Base-by-base conservation (phyloP, 35 echinoderm and acorn worm species). In the Lytechinus variegatus region DNA sequence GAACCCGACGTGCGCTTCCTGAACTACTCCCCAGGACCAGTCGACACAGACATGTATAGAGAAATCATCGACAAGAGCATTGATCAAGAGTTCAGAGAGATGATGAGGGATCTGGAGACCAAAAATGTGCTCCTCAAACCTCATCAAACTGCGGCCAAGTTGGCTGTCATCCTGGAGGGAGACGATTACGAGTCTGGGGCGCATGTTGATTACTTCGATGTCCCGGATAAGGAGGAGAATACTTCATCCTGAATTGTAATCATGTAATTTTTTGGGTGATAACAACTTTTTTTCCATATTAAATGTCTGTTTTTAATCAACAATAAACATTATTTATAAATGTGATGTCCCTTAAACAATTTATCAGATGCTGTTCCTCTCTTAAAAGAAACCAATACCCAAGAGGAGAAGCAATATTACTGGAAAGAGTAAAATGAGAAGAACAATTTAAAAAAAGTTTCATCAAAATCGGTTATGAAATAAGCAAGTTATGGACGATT, bases 1-100 rank as follows among this genome's bases (percentile, higher is more conserved):
- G 93, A 97, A 93, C 97, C 97, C 16, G 97, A 97, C 52, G 95
- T 95, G 2, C 92, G 97, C 16, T 54, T 97, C 21, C 52, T 97
- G 9, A 97, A 94, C 94, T 97, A 94, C 89, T 29, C 96, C 10
- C 97, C 97, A 6, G 97, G 97, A 6, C 95, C 97, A 16, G 95
- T 97, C 8, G 95, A 94, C 16, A 97, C 97, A 19, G 95, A 87
- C 8, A 97, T 97, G 95, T 86, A 95, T 27, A 91, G 19, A 28
- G 94, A 95, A 14, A 92, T 61, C 27, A 91, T 54, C 29, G 95
- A 89, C 11, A 54, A 61, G 27, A 94, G 72, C 28, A 28, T 52
- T 14, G 96, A 96, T 79, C 33, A 94, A 12, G 44, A 94, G 10
- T 51, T 94, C 16, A 3, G 51, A 27, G 71, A 92, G 27, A 54